Base-by-base conservation (phyloP, 2,113 vertebrate species). In the Rhea pennata region DNA sequence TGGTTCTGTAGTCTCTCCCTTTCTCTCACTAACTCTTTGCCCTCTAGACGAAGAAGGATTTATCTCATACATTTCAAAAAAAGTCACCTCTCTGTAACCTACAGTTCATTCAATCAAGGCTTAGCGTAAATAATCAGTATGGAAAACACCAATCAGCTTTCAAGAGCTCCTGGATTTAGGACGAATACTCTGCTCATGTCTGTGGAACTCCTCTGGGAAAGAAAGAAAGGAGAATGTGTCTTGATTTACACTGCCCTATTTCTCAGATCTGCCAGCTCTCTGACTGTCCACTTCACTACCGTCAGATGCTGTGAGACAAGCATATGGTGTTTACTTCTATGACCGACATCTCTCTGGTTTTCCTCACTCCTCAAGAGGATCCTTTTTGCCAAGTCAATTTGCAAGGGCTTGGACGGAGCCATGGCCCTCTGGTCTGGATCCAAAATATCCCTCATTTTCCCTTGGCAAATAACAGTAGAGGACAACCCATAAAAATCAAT, bases 331-430 rank as follows among this genome's bases (percentile, higher is more conserved):
- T 97, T 97, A 96, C 96, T 97, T 96, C 86, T 46, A 72, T 93
- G 90, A 97, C 94, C 96, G 96, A 96, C 91, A 96, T 88, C 61
- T 89, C 70, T 51, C 87, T 96, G 92, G 90, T 95, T 97, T 93
- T 88, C 92, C 95, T 90, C 73, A 46, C 93, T 98, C 83, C 95
- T 96, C 93, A 2, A 95, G 95, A 98, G 96, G 88, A 88, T 93
- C 97, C 92, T 59, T 31, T 87, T 85, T 97, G 97, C 97, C 97
- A 98, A 98, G 94, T 93, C 97, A 97, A 97, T 98, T 98, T 98
- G 95, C 97, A 97, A 94, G 85, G 95, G 71, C 92, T 97, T 96
- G 91, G 92, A 94, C 97, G 92, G 96, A 97, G 93, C 97, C 87
- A 56, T 88, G 94, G 94, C 85, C 95, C 90, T 96, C 97, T 96